Percentiles rank a stretch among this genome's conserved stretches.
Evolutionary conservation across 2,888 invertebrate genomes (phyloP).

Genomic region (Tinea semifulvella): DNA sequence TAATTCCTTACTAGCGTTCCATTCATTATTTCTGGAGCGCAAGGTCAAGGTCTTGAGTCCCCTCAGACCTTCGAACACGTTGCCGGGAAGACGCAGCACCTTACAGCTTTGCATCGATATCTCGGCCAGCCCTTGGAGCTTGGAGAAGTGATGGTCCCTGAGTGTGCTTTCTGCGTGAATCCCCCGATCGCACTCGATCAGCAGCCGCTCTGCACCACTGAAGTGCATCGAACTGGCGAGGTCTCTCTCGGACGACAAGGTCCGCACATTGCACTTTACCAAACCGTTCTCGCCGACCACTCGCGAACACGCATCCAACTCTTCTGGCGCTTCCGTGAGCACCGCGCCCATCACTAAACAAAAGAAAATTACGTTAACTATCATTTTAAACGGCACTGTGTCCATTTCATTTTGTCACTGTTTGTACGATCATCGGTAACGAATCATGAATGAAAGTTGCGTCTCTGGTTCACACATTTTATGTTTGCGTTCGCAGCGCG

Average conservation of each 20-base stretch:
- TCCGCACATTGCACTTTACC: constrained; percentile 71
- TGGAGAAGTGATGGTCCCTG: constrained; percentile 75
- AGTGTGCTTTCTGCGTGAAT: constrained; percentile 79
- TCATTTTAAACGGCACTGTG: constrained; percentile 61
- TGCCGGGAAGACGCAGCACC: constrained; percentile 77
- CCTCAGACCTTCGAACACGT: constrained; percentile 81
- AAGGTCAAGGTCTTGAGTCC: constrained; percentile 82
- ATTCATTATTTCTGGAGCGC: constrained; percentile 81
- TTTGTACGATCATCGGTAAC: constrained; percentile 17
- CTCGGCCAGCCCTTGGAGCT: constrained; percentile 80
- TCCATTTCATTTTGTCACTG: constrained; percentile 61
- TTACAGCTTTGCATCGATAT: constrained; percentile 82
- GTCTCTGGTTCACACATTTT: constrained; percentile 10
- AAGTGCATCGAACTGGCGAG: constrained; percentile 68
- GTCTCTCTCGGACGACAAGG: constrained; percentile 74
- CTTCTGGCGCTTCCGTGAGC: constrained; percentile 59
- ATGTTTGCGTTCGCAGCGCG: constrained; percentile 4
- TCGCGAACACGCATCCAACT: constrained; percentile 53
- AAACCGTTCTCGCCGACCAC: constrained; percentile 44
- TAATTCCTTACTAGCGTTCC: constrained; percentile 75
- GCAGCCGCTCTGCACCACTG: constrained; percentile 79
- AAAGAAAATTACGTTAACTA: constrained; percentile 60
- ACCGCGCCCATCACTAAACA: constrained; percentile 65
- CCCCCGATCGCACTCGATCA: constrained; percentile 76
- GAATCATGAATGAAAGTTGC: neutral